Percentiles rank a stretch among this genome's conserved stretches.
phyloP scores from a whole-genome alignment of 2,888 invertebrate genomes.

The Callosobruchus maculatus region DNA sequence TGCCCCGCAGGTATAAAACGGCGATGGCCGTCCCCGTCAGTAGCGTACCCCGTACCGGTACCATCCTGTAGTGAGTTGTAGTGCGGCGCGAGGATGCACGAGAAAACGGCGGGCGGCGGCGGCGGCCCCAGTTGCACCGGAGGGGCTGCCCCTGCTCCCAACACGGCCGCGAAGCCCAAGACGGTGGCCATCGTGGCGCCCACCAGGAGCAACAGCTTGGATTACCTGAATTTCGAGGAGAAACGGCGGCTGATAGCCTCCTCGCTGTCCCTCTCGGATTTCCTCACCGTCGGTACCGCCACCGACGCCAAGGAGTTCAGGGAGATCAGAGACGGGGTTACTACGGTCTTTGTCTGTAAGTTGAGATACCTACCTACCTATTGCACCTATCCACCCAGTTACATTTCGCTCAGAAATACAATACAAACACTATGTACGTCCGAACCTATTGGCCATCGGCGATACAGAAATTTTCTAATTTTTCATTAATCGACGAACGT shows the following conservation, averaged over 20 bases:
- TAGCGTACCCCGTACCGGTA: too few relatives aligned
- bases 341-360: constrained; percentile 44
- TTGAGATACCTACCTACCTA: constrained; percentile 5
- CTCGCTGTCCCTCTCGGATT: constrained; percentile 81
- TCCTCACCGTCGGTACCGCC: constrained; percentile 46
- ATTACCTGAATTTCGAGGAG: constrained; percentile 89
- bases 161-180: constrained; percentile 44
- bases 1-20: too few relatives aligned
- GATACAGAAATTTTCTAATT: too few relatives aligned
- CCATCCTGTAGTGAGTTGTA: too few relatives aligned
- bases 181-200: constrained; percentile 67
- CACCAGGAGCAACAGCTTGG: constrained; percentile 78
- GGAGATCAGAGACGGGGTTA: constrained; percentile 40
- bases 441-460: too few relatives aligned
- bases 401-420: too few relatives aligned
- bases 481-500: too few relatives aligned
- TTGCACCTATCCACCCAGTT: too few relatives aligned
- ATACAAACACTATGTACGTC: too few relatives aligned
- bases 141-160: not conserved
- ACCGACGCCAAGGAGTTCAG: constrained; percentile 38
- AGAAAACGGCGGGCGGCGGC: constrained; percentile 29
- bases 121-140: not conserved
- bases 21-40: too few relatives aligned
- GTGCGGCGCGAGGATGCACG: too few relatives aligned
- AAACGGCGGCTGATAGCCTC: constrained; percentile 86